Evolutionary conservation across 2,113 vertebrate genomes (phyloP), one percentile per base, ranked within the genome.

Genomic region (Tapirus terrestris): DNA sequence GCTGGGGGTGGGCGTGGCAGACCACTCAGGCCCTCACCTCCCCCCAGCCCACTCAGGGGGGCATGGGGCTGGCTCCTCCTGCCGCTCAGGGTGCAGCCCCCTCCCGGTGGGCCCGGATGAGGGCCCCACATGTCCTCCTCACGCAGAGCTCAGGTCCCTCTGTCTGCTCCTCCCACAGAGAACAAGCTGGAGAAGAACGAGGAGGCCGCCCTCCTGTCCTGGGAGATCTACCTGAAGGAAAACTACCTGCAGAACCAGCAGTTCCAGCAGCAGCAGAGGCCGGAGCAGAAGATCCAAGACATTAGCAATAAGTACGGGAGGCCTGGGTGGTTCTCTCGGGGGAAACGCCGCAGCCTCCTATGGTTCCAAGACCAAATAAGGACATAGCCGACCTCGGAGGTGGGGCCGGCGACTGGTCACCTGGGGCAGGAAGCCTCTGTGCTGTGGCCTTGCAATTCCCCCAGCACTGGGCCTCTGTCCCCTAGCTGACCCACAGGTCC

Each of bases 181-280:
- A 98, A 98, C 63, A 98, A 99, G 95, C 98, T 99, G 76, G 95
- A 98, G 97, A 98, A 98, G 96, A 98, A 96, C 0, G 99, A 99
- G 98, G 99, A 99, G 92, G 99, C 99, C 0, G 99, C 99, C 8
- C 98, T 99, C 2, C 97, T 99, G 43, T 99, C 99, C 0, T 99
- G 99, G 99, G 99, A 99, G 98, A 97, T 98, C 43, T 99, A 99
- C 97, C 99, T 99, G 98, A 99, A 99, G 97, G 99, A 99, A 98
- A 99, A 97, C 97, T 99, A 99, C 97, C 98, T 99, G 96, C 98
- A 99, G 81, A 98, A 98, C 91, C 98, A 97, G 33, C 98, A 99
- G 93, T 94, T 98, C 90, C 98, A 99, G 96, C 98, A 98, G 94
- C 99, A 97, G 81, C 99, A 99, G 97, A 99, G 98, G 94, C 98